Evolutionary conservation across 37 sponge, comb jelly and placozoan species (phyloP).

Genomic region (Axinella damicornis): DNA sequence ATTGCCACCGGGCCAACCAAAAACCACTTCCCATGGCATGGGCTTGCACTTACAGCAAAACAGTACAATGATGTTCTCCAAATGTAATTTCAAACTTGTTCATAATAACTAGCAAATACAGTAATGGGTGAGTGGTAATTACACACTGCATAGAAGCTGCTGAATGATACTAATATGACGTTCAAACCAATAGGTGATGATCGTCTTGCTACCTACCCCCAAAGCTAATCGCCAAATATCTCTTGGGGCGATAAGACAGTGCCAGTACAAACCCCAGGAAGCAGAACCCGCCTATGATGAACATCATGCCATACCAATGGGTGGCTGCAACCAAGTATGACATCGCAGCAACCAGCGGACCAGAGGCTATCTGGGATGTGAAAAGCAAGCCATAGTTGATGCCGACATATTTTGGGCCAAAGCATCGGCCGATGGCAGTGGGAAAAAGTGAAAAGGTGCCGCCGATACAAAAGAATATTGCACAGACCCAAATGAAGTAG

Average conservation of each 20-base stretch:
- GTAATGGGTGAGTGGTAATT: not conserved
- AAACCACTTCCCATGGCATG: no score
- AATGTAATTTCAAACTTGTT: no score
- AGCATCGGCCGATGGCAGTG: constrained; percentile 68
- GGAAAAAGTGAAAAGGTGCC: constrained; percentile 82
- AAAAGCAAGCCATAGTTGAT: constrained; percentile 85
- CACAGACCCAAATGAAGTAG: constrained; percentile 80
- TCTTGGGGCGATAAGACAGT: constrained; percentile 54
- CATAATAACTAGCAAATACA: not conserved
- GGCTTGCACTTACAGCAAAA: no score
- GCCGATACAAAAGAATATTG: constrained; percentile 91
- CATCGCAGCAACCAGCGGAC: constrained; percentile 36
- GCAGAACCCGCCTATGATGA: constrained; percentile 42
- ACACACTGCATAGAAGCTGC: no score
- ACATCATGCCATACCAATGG: constrained; percentile 39
- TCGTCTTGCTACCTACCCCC: not conserved
- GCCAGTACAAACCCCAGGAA: constrained; percentile 41
- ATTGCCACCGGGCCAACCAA: no score
- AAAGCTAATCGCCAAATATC: constrained; percentile 36
- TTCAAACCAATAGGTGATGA: not conserved
- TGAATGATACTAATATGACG: no score
- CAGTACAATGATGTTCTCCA: no score
- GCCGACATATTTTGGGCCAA: constrained; percentile 70
- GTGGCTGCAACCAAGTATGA: not conserved
- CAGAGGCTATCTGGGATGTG: constrained; percentile 59